These are phyloP conservation scores for Limnothrissa miodon DNA, from an alignment of 2,113 vertebrate genomes.

Conservation along the genomic window DNA sequence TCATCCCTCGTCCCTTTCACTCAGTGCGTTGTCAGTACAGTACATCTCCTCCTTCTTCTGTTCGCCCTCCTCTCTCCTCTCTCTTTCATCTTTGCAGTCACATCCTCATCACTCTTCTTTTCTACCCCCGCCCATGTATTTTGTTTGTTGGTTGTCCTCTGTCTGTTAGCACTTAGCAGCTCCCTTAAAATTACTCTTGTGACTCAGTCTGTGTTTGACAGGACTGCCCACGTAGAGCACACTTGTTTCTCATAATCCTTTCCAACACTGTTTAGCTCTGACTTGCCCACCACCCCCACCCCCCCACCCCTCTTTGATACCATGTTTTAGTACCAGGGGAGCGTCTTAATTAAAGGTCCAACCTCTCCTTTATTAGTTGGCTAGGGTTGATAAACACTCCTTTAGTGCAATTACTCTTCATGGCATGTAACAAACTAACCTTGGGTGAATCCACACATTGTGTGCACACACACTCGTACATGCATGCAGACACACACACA, in stretches of 20 bases:
- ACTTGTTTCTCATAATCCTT: background rate
- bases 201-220: slow-evolving; percentile 5
- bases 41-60: background rate
- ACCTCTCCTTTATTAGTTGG: background rate
- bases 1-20: background rate
- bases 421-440: background rate
- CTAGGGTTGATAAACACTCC: background rate
- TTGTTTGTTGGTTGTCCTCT: background rate
- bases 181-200: slow-evolving; percentile 11
- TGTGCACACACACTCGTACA: background rate
- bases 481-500: background rate
- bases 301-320: background rate
- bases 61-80: background rate
- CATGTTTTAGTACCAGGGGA: background rate
- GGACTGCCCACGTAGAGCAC: slow-evolving; percentile 7
- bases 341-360: background rate
- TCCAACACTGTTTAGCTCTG: background rate
- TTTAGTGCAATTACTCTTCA: background rate
- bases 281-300: too few species aligned
- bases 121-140: background rate
- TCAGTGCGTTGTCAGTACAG: background rate
- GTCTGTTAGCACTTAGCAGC: slow-evolving; percentile 12
- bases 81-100: slow-evolving; percentile 9
- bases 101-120: background rate
- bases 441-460: background rate